Conservation (phyloP, 1,140 invertebrate genomes). For the Drosophila punjabiensis region DNA sequence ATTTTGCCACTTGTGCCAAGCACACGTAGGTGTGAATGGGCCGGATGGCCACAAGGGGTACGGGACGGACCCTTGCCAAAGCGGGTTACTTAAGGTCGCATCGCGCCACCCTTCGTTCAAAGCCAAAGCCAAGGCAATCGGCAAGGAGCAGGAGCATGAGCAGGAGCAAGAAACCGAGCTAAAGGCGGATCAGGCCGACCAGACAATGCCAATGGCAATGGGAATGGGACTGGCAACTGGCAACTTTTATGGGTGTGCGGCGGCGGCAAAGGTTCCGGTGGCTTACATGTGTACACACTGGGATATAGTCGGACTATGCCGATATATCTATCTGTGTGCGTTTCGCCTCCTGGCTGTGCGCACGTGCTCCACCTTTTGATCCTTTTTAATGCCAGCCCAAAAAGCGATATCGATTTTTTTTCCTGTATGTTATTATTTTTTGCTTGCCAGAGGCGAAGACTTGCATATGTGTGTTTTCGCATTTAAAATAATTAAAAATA, state of each 20-base stretch:
- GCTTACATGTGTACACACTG: conserved; percentile 49
- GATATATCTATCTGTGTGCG: conserved; percentile 21
- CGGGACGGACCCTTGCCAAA: conserved; percentile 3
- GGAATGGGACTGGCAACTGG: conserved; percentile 38
- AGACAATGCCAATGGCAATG: conserved; percentile 54
- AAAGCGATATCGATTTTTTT: conserved; percentile 74
- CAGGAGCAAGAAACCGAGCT: conserved; percentile 2
- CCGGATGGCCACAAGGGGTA: conserved; percentile 7
- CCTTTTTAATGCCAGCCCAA: conserved; percentile 67
- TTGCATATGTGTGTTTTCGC: conserved; percentile 46
- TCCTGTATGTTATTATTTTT: conserved; percentile 31
- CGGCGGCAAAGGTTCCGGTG: conserved; percentile 36
- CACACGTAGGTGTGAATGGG: conserved; percentile 67
- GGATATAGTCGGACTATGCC: conserved; percentile 31
- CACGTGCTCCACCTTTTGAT: conserved; percentile 73
- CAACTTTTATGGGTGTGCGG: conserved; percentile 56
- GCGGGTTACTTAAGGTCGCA: conserved; percentile 47
- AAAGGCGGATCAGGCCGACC: conserved; percentile 14
- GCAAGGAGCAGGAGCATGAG: neutral
- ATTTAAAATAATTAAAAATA: conserved; percentile 62
- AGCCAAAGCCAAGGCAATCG: conserved; percentile 53
- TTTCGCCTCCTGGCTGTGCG: conserved; percentile 55
- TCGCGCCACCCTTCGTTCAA: conserved; percentile 20
- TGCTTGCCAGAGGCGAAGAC: conserved; percentile 22
- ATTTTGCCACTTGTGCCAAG: conserved; percentile 80